Evolutionary conservation across 2,888 invertebrate species (phyloP), one percentile per base, ranked within the genome.

Genomic region (Fragum sueziense): DNA sequence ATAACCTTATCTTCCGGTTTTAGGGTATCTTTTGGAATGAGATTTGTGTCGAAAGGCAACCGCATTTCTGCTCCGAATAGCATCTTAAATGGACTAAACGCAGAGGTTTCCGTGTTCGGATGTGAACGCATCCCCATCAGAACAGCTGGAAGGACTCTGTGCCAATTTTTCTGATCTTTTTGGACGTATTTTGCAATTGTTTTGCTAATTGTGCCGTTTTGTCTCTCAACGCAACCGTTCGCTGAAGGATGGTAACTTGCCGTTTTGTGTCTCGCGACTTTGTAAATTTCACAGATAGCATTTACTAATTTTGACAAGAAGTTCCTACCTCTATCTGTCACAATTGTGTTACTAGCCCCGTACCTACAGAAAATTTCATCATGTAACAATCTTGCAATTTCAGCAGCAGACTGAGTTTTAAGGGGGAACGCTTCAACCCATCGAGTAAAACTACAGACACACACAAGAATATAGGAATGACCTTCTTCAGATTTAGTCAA

Each of bases 381-480:
- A 79, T 76, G 74, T 11, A 85, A 25, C 1, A 80, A 17, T 27
- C 33, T 62, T 0, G 80, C 80, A 25, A 82, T 74, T 47, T 77
- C 74, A n/a, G 17, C 33, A 14, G 80, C 82, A 33, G 59, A 29
- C 59, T 85, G 82, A 2, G 74, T 79, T 22, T 33, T 65, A 20
- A 85, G n/a, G 1, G 80, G 80, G 72, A 85, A 85, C 11, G 76
- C 75, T 47, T 85, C 85, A 11, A 74, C 70, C 78, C 80, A 85
- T 27, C 76, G 29, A 25, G 74, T 75, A 27, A 76, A 82, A 34
- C 74, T 71, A 59, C 74, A 72, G 14, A 79, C 82, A 69, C 75
- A 74, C 1, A 84, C 69, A 1, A 84, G 25, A 54, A 84, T 79
- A 31, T 76, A 70, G 9, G 57, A 20, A 74, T 84, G 73, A 1